These are phyloP conservation scores for Odontophorus gujanensis DNA, from an alignment of 2,113 vertebrate species.

Conservation along the genomic window DNA sequence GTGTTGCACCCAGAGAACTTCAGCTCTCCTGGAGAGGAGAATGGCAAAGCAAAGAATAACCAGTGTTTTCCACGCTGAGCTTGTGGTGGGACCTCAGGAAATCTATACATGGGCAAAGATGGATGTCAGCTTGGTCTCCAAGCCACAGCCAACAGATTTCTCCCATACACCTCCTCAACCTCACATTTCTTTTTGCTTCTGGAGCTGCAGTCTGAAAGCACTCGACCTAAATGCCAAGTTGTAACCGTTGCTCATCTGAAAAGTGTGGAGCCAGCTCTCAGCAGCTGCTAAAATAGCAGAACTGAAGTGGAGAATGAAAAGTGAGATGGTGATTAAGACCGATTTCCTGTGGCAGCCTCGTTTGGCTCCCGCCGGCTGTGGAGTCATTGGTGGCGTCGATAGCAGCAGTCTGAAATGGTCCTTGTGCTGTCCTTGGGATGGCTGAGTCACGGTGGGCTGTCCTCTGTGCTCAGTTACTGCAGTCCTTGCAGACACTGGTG, in stretches of 20 bases:
- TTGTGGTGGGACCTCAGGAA: too few species aligned
- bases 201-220: background rate
- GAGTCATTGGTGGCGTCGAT: background rate
- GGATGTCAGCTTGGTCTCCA: background rate
- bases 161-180: rapidly evolving
- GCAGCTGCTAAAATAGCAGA: conserved; percentile 61
- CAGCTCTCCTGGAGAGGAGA: background rate
- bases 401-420: background rate
- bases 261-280: background rate
- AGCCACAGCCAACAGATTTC: background rate
- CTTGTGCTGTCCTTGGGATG: background rate
- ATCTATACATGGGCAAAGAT: background rate
- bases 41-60: background rate
- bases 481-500: background rate
- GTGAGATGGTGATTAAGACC: conserved; percentile 65
- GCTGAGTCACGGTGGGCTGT: background rate
- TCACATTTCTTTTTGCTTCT: background rate
- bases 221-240: background rate
- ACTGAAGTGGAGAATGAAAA: conserved; percentile 60
- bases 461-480: background rate
- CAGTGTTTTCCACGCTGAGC: background rate
- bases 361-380: background rate
- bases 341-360: background rate
- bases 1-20: background rate
- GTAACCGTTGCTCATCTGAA: conserved; percentile 15